phyloP scores from a whole-genome alignment of 1,140 invertebrate species.

The Musca domestica region DNA sequence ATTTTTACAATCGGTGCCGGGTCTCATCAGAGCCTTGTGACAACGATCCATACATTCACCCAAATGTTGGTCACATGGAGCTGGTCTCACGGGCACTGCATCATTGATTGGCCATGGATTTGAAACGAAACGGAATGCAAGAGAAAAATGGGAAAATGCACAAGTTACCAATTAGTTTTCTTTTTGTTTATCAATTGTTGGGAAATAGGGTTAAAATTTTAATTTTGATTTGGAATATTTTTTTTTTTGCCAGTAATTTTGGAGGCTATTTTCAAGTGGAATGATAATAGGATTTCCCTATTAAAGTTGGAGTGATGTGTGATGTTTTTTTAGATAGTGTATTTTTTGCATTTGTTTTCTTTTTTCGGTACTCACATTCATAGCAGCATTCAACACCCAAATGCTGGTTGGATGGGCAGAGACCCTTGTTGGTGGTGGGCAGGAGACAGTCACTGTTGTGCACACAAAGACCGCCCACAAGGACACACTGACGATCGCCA shows the following conservation, averaged over 20 bases:
- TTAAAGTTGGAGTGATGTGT: background rate
- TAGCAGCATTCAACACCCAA: slow-evolving; percentile 53
- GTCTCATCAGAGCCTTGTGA: slow-evolving; percentile 34
- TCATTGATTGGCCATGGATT: too few relatives aligned
- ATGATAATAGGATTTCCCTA: background rate
- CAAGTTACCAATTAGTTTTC: slow-evolving; percentile 18
- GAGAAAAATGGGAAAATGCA: background rate
- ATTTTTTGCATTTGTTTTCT: background rate
- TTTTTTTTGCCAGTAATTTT: too few relatives aligned
- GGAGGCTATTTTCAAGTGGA: background rate
- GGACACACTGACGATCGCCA: slow-evolving; percentile 44
- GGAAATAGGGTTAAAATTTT: too few relatives aligned
- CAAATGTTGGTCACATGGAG: slow-evolving; percentile 41
- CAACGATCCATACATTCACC: slow-evolving; percentile 43
- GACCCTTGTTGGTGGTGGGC: slow-evolving; percentile 40
- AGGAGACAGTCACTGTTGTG: slow-evolving; percentile 39
- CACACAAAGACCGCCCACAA: slow-evolving; percentile 50
- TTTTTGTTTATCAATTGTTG: background rate
- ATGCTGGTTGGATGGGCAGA: slow-evolving; percentile 45
- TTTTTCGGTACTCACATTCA: slow-evolving; percentile 44
- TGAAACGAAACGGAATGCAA: too few relatives aligned
- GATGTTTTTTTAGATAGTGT: background rate
- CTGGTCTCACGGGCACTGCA: slow-evolving; percentile 46
- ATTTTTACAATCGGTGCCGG: slow-evolving; percentile 41
- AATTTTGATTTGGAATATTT: too few relatives aligned